These are phyloP conservation scores for Salminus brasiliensis DNA, from an alignment of 2,113 vertebrate genomes.

Conservation along the genomic window DNA sequence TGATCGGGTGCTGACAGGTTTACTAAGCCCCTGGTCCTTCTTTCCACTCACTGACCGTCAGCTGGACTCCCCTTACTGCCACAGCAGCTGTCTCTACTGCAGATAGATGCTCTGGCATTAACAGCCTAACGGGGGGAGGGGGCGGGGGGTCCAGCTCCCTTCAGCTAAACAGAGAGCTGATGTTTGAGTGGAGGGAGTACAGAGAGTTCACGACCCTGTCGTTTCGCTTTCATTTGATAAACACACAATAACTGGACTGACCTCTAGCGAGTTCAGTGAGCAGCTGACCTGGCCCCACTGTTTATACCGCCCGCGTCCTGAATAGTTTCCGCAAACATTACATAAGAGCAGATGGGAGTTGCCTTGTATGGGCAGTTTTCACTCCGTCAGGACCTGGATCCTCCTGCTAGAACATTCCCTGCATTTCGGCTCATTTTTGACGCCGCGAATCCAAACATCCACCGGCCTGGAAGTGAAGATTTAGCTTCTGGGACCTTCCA, in stretches of 20 bases:
- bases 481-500: constrained; percentile 37
- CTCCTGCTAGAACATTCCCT: constrained; percentile 38
- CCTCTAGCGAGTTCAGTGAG: background rate
- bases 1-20: background rate
- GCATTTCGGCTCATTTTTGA: constrained; percentile 3
- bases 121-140: background rate
- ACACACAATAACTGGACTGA: background rate
- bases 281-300: background rate
- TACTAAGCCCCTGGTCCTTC: background rate
- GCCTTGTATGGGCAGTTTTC: constrained; percentile 32
- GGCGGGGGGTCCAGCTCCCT: no score
- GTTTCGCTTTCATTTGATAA: background rate
- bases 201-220: background rate
- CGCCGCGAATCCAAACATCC: background rate
- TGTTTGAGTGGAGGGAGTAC: background rate
- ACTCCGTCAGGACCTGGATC: background rate
- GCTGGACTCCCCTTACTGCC: constrained; percentile 1
- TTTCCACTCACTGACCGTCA: background rate
- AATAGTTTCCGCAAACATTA: constrained; percentile 9
- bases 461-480: background rate
- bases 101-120: background rate
- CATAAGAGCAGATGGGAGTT: constrained; percentile 17
- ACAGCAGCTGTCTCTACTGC: constrained; percentile 48
- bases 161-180: background rate
- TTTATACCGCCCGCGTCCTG: no score